Conservation (phyloP, 2,797 vertebrate species). For the Catostomus latipinnis region DNA sequence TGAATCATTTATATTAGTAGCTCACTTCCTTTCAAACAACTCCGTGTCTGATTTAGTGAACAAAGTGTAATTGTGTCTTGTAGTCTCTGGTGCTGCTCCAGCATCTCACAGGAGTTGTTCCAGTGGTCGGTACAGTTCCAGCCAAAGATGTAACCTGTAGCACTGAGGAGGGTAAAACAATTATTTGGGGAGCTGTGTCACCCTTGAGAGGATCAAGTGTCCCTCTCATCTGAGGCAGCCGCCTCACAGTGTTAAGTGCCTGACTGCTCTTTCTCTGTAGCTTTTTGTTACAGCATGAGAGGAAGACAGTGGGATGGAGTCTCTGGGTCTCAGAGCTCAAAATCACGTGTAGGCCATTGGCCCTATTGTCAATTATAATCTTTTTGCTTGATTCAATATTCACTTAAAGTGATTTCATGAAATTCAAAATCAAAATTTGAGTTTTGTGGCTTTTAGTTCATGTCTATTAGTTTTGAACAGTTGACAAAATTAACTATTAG, state of each 20-base stretch:
- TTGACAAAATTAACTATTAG: no score
- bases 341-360: conserved; percentile 30
- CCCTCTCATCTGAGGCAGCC: conserved; percentile 50
- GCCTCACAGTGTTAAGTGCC: conserved; percentile 46
- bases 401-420: no score
- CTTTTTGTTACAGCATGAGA: conserved; percentile 48
- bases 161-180: conserved; percentile 50
- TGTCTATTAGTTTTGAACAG: no score
- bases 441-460: no score
- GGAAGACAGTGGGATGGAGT: conserved; percentile 38
- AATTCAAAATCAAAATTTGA: no score
- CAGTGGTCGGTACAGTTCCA: conserved; percentile 36
- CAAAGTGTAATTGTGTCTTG: conserved; percentile 42
- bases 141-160: conserved; percentile 49
- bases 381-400: neutral
- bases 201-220: conserved; percentile 64
- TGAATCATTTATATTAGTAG: neutral
- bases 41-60: conserved; percentile 24
- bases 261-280: conserved; percentile 51
- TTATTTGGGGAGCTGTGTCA: conserved; percentile 64
- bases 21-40: conserved; percentile 28
- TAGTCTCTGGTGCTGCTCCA: conserved; percentile 34
- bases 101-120: conserved; percentile 31
- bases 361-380: conserved; percentile 6
- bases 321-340: conserved; percentile 42